phyloP scores from a whole-genome alignment of 2,113 vertebrate species.

The Vulpes vulpes region DNA sequence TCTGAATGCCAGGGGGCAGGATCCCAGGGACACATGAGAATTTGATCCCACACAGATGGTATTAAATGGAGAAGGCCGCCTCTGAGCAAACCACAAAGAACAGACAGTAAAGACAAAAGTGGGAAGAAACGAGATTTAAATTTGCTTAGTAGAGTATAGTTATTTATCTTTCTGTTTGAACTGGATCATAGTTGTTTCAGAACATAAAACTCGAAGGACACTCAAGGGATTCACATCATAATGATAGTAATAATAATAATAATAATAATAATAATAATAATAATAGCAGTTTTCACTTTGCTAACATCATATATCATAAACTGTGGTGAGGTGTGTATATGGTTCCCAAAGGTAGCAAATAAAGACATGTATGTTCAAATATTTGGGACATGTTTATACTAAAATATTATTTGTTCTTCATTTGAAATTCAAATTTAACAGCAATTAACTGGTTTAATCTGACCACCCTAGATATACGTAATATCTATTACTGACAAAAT shows the following conservation, averaged over 20 bases:
- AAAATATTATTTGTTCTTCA: neutral
- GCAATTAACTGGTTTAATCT: neutral
- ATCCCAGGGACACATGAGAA: neutral
- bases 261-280: neutral
- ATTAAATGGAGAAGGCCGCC: neutral
- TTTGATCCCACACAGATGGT: neutral
- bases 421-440: constrained; percentile 1
- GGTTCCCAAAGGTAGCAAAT: neutral
- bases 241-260: neutral
- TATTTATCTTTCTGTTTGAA: neutral
- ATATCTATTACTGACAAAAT: constrained; percentile 22
- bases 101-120: neutral
- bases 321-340: neutral
- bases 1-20: neutral
- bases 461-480: neutral
- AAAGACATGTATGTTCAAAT: neutral
- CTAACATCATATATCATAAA: neutral
- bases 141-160: neutral
- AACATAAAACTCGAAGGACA: neutral
- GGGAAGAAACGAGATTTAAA: neutral
- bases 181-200: neutral
- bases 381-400: neutral
- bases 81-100: neutral
- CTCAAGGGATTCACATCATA: neutral
- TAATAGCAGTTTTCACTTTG: neutral